These are phyloP conservation scores for Calameuta filiformis DNA, from an alignment of 2,888 invertebrate genomes.

Conservation along the genomic window DNA sequence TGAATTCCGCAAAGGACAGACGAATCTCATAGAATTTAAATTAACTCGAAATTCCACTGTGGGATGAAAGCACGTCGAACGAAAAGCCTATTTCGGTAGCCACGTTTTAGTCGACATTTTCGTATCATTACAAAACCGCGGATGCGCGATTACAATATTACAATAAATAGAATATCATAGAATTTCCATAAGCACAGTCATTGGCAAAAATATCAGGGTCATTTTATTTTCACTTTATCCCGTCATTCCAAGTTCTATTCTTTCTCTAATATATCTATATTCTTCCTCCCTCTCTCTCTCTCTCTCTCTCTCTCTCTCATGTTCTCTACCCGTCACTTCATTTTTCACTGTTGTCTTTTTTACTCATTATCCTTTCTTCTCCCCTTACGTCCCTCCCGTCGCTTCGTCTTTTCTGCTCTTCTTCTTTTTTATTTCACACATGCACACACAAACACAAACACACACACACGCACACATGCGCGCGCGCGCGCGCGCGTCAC, in stretches of 20 bases:
- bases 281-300: too few relatives aligned
- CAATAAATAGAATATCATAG: not conserved
- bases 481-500: too few relatives aligned
- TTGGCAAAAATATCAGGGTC: not conserved
- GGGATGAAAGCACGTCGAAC: not conserved
- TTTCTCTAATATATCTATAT: not conserved
- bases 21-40: conserved; percentile 1
- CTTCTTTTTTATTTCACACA: not conserved
- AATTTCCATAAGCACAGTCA: not conserved
- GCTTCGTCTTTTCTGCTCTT: not conserved
- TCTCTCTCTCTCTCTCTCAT: too few relatives aligned
- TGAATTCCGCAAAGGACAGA: not conserved
- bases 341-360: not conserved
- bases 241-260: not conserved
- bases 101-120: not conserved
- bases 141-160: not conserved
- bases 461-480: not conserved
- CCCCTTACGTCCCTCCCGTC: too few relatives aligned
- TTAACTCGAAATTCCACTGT: conserved; percentile 1
- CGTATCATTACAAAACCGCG: conserved; percentile 7
- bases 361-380: not conserved
- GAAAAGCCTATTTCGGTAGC: not conserved
- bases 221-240: not conserved
- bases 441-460: too few relatives aligned
- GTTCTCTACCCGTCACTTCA: not conserved